Percentiles rank a stretch among this genome's conserved stretches.
Conservation (phyloP, 2,797 vertebrate species). For the Microctenopoma stevenorrisi region DNA sequence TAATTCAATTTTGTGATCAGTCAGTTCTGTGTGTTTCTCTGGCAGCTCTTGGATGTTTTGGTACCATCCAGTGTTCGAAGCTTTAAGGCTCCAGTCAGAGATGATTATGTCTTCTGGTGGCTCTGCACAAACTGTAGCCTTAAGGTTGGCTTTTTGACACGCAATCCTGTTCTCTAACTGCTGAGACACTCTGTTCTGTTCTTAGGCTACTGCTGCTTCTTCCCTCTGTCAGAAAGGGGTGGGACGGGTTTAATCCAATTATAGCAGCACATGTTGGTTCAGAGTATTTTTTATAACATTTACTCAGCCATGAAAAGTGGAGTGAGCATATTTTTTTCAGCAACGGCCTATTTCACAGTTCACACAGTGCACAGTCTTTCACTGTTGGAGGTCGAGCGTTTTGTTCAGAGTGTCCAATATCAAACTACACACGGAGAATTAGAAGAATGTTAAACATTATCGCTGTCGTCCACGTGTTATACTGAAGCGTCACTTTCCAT, state of each 20-base stretch:
- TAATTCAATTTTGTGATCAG: background rate
- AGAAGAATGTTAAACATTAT: constrained; percentile 53
- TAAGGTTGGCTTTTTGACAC: constrained; percentile 40
- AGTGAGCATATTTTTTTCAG: constrained; percentile 32
- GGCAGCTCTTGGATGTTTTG: constrained; percentile 1
- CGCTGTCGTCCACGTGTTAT: constrained; percentile 25
- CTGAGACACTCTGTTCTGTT: constrained; percentile 8
- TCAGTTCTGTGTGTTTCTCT: background rate
- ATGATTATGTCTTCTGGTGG: constrained; percentile 56
- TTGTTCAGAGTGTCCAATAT: constrained; percentile 26
- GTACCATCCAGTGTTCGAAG: background rate
- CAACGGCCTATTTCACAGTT: constrained; percentile 50
- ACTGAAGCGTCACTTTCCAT: constrained; percentile 36
- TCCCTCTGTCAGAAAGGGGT: constrained; percentile 42
- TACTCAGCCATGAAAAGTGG: constrained; percentile 44
- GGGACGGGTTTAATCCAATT: constrained; percentile 68
- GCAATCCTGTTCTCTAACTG: constrained; percentile 10
- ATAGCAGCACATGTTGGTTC: constrained; percentile 68
- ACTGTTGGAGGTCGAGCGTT: constrained; percentile 23
- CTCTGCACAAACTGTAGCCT: constrained; percentile 45
- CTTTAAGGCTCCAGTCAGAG: constrained; percentile 59
- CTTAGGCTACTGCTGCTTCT: constrained; percentile 25
- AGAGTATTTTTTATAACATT: constrained; percentile 50
- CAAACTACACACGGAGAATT: constrained; percentile 41
- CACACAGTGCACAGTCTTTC: constrained; percentile 29